Evolutionary conservation across 2,113 vertebrate genomes (phyloP), one percentile per base, ranked within the genome.

Genomic region (Gallinago undulata): DNA sequence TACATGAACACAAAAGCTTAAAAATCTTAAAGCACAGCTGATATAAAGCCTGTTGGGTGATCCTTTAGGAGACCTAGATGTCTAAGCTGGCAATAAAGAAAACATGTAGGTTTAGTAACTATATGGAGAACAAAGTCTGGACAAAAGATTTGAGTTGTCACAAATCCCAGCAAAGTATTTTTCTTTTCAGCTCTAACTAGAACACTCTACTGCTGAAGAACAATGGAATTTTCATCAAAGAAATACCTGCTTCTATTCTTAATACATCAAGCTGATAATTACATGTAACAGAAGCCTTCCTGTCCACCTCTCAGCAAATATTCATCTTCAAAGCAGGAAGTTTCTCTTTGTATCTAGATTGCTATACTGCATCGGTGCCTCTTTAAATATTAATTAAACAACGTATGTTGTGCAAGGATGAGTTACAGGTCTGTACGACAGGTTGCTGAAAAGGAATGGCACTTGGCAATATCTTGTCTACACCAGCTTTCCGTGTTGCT

Each of bases 341-440:
- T 85, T 76, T 85, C 19, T 82, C 17, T 68, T 25, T 41, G 2
- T 87, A 37, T 43, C 39, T 82, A 50, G 39, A 62, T 64, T 63
- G 15, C 51, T 84, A 13, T 75, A 19, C 66, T 67, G 22, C 50
- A 83, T 68, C 74, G 73, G 8, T 50, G n/a, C 63, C 41, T 85
- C 31, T 87, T 84, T 66, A 91, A 91, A 53, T 87, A 73, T 76
- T 93, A 82, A 56, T 96, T 93, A 57, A 87, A 77, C 35, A 45
- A 4, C 1, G 2, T 74, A 19, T 39, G 19, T 55, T 87, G 45
- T 80, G 53, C 60, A 84, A 75, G 55, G 37, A 66, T 76, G 57
- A 23, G 21, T 68, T 76, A 43, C 81, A 56, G 19, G 17, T 48
- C 69, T 91, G 11, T 87, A 10, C 47, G 70, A 47, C 33, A 62